These are phyloP conservation scores for Apeira syringaria DNA, from an alignment of 2,888 invertebrate genomes.

Conservation along the genomic window DNA sequence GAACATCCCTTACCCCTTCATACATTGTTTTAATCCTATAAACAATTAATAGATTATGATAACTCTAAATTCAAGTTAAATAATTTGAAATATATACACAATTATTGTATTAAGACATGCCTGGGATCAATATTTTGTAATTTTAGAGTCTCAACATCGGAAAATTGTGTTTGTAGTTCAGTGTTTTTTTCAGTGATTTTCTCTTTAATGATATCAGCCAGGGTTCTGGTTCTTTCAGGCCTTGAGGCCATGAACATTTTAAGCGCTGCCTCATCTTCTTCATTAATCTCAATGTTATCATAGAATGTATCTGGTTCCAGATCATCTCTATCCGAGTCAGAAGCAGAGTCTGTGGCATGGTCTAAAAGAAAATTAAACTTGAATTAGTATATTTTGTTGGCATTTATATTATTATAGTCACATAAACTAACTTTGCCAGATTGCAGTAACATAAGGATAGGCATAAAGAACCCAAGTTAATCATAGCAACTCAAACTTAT, in stretches of 20 bases:
- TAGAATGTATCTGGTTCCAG: conserved; percentile 85
- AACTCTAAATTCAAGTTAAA: too few species aligned
- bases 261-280: conserved; percentile 95
- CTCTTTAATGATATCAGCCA: conserved; percentile 96
- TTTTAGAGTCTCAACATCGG: conserved; percentile 89
- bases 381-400: not conserved
- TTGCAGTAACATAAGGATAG: too few species aligned
- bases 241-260: conserved; percentile 87
- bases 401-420: too few species aligned
- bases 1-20: conserved; percentile 93
- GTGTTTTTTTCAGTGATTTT: conserved; percentile 97
- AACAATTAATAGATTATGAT: too few species aligned
- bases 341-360: conserved; percentile 68
- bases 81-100: not conserved
- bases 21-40: conserved; percentile 91
- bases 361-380: conserved; percentile 36
- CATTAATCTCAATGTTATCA: conserved; percentile 90
- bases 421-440: too few species aligned
- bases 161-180: conserved; percentile 93
- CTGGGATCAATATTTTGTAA: conserved; percentile 93
- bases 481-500: too few species aligned
- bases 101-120: conserved; percentile 40
- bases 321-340: conserved; percentile 80
- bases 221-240: conserved; percentile 85
- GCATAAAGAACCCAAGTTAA: too few species aligned